Conservation (phyloP, 2,888 invertebrate species). For the Drosophila paracracens region DNA sequence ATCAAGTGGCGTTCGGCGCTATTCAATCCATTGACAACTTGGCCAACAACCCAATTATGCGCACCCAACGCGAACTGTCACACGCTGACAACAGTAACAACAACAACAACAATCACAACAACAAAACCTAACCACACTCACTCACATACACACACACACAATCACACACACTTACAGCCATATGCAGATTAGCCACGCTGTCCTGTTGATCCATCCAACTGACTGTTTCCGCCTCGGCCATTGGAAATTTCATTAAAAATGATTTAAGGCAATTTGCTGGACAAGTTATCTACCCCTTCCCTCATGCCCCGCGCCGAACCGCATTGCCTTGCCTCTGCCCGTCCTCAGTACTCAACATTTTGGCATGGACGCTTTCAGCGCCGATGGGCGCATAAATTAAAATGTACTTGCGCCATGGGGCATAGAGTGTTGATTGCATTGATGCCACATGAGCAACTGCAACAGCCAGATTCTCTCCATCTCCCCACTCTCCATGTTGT, state of each 20-base stretch:
- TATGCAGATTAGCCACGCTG: conserved; percentile 55
- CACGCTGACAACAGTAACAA: conserved; percentile 43
- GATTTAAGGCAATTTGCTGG: conserved; percentile 71
- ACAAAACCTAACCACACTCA: conserved; percentile 14
- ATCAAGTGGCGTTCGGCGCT: conserved; percentile 62
- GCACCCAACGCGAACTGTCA: conserved; percentile 53
- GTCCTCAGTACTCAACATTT: not conserved
- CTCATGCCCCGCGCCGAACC: not conserved
- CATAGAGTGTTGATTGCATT: conserved; percentile 55
- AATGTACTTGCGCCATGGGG: conserved; percentile 52
- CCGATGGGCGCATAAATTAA: conserved; percentile 68
- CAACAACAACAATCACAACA: conserved; percentile 17
- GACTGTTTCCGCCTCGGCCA: conserved; percentile 22
- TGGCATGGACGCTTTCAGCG: conserved; percentile 31
- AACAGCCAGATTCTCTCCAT: not conserved
- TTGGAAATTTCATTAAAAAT: conserved; percentile 77
- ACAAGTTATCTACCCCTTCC: conserved; percentile 33
- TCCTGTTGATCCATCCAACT: conserved; percentile 17
- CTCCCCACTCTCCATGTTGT: not conserved
- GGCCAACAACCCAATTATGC: conserved; percentile 63
- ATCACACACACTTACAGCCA: conserved; percentile 3
- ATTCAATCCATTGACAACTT: conserved; percentile 62
- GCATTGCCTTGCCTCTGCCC: not conserved
- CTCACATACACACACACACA: conserved; percentile 3
- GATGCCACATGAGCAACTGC: conserved; percentile 25